Conservation (phyloP, 2,797 vertebrate genomes). For the Chromobotia macracanthus region DNA sequence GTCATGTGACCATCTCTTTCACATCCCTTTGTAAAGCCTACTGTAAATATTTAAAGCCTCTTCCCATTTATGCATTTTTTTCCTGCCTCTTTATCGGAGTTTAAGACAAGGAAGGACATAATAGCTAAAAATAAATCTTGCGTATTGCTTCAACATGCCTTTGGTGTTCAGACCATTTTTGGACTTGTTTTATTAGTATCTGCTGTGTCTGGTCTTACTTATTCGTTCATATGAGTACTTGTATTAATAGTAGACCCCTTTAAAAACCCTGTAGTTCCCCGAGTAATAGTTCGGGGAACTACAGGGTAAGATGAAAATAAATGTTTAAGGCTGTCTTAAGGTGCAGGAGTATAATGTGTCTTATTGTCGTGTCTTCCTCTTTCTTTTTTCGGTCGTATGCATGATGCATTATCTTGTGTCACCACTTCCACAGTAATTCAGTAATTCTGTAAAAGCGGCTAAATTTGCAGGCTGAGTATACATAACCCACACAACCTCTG, state of each 20-base stretch:
- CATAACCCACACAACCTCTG: conserved; percentile 1
- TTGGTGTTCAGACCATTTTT: conserved; percentile 59
- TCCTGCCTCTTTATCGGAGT: neutral
- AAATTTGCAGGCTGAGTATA: neutral
- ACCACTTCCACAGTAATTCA: neutral
- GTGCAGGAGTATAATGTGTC: neutral
- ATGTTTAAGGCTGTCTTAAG: neutral
- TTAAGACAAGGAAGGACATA: conserved; percentile 32
- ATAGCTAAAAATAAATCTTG: conserved; percentile 61
- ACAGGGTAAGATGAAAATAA: neutral
- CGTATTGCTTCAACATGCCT: conserved; percentile 44
- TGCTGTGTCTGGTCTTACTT: conserved; percentile 22
- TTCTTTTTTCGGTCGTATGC: neutral
- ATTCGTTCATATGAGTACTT: conserved; percentile 19
- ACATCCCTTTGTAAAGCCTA: conserved; percentile 3
- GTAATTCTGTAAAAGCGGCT: neutral
- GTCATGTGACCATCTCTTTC: conserved; percentile 10
- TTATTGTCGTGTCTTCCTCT: neutral
- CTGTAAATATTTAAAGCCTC: conserved; percentile 2
- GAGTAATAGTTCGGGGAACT: neutral
- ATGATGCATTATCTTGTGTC: neutral
- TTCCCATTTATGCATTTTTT: neutral
- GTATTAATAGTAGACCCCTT: conserved; percentile 14
- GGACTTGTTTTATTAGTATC: conserved; percentile 52
- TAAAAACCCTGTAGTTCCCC: too few species aligned